Conservation (phyloP, 2,888 invertebrate genomes). For the Nudaria mundana region DNA sequence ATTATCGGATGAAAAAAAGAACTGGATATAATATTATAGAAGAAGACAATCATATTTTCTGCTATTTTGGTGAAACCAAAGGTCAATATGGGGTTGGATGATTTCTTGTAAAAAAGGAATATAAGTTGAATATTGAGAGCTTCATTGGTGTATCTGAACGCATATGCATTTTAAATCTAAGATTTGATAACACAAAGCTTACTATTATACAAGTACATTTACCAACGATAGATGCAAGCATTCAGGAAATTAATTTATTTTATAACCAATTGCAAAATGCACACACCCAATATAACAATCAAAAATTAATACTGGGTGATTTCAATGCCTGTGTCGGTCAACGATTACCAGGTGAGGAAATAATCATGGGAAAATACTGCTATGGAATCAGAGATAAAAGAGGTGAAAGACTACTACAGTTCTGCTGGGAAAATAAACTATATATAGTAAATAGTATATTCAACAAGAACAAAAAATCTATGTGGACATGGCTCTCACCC, state of each 20-base stretch:
- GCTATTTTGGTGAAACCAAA: too few species aligned
- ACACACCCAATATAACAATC: too few species aligned
- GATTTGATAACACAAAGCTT: neutral
- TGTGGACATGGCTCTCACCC: slow-evolving; percentile 1
- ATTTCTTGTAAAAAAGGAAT: slow-evolving; percentile 6
- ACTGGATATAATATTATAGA: neutral
- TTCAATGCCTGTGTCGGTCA: neutral
- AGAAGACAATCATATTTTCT: neutral
- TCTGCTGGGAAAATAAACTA: slow-evolving; percentile 4
- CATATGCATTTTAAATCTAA: neutral
- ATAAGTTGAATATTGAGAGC: slow-evolving; percentile 9
- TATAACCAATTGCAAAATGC: too few species aligned
- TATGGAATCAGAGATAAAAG: slow-evolving; percentile 4
- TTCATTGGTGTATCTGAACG: slow-evolving; percentile 9
- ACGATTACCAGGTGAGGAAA: neutral
- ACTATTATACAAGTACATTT: neutral
- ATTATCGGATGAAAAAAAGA: too few species aligned
- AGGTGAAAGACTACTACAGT: slow-evolving; percentile 1
- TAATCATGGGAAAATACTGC: slow-evolving; percentile 5
- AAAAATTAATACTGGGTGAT: neutral
- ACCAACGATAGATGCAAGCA: neutral
- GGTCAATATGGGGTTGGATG: neutral
- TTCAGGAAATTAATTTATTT: too few species aligned
- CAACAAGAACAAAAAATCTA: slow-evolving; percentile 2
- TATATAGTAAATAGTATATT: neutral